Evolutionary conservation across 2,113 vertebrate genomes (phyloP).

Genomic region (Nerophis lumbriciformis): DNA sequence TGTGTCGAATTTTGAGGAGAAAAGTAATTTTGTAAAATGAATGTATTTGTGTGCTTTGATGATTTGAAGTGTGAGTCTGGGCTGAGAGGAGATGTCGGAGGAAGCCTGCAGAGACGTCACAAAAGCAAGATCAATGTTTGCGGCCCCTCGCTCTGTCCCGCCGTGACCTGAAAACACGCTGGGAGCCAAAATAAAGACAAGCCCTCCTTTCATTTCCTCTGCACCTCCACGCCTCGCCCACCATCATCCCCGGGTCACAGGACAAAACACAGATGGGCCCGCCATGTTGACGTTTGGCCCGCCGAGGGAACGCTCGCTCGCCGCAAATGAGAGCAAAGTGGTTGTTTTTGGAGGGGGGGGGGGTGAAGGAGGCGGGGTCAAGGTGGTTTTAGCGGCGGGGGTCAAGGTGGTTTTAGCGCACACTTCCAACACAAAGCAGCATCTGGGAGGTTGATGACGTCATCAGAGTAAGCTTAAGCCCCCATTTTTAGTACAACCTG

Average conservation of each 20-base stretch:
- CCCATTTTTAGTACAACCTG: too few relatives aligned
- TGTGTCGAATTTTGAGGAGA: too few relatives aligned
- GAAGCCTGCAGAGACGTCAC: neutral
- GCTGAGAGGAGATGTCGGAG: too few relatives aligned
- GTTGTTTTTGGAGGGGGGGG: constrained; percentile 43
- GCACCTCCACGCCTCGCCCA: constrained; percentile 7
- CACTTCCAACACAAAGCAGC: too few relatives aligned
- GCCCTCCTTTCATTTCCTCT: constrained; percentile 14
- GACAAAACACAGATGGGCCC: constrained; percentile 19
- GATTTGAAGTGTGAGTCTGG: too few relatives aligned
- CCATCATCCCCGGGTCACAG: constrained; percentile 28
- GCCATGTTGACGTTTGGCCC: constrained; percentile 24
- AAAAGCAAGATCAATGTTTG: neutral
- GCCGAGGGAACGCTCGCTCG: neutral
- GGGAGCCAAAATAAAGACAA: constrained; percentile 15
- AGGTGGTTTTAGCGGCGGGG: neutral
- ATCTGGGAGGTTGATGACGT: too few relatives aligned
- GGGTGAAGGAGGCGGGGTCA: neutral
- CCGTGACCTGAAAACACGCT: constrained; percentile 4
- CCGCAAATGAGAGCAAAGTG: constrained; percentile 44
- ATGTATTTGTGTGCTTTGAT: too few relatives aligned
- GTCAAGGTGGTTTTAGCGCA: neutral
- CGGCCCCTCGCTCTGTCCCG: constrained; percentile 1
- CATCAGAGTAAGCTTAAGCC: too few relatives aligned
- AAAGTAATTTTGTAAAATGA: too few relatives aligned